Evolutionary conservation across 2,113 vertebrate genomes (phyloP).

Genomic region (Notothenia coriiceps): DNA sequence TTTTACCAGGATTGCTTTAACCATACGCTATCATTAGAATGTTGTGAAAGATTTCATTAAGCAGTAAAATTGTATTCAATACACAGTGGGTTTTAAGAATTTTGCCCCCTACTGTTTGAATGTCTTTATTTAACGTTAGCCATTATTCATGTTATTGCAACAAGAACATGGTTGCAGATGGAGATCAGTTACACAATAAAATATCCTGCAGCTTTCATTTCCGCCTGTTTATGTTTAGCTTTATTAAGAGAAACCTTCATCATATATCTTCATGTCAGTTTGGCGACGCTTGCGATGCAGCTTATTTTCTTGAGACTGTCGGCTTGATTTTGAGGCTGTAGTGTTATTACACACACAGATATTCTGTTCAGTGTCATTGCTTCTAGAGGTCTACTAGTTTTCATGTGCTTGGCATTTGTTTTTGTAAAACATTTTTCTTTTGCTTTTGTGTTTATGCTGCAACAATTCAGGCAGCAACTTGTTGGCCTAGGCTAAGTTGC

Average conservation of each 20-base stretch:
- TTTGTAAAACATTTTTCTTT: background rate
- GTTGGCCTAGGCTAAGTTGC: background rate
- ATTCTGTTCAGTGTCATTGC: slow-evolving; percentile 17
- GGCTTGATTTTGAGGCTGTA: background rate
- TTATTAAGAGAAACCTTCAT: background rate
- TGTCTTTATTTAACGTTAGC: background rate
- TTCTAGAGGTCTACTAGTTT: background rate
- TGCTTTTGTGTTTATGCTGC: background rate
- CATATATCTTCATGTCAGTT: background rate
- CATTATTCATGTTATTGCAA: background rate
- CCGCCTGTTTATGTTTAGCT: background rate
- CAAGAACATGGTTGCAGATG: background rate
- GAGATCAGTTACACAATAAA: background rate
- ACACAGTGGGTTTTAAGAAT: background rate
- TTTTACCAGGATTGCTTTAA: background rate
- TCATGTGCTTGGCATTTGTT: slow-evolving; percentile 2
- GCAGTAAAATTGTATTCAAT: background rate
- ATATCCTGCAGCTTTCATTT: background rate
- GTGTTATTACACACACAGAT: background rate
- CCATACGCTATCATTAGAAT: background rate
- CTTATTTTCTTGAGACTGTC: background rate
- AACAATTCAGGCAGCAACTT: slow-evolving; percentile 3
- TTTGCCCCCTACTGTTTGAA: background rate
- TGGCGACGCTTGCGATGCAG: background rate
- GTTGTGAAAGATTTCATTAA: background rate